A percentile compares a stretch with the other conserved stretches of the same genome.
phyloP scores from a whole-genome alignment of 2,888 invertebrate species.

The Fragum fragum region DNA sequence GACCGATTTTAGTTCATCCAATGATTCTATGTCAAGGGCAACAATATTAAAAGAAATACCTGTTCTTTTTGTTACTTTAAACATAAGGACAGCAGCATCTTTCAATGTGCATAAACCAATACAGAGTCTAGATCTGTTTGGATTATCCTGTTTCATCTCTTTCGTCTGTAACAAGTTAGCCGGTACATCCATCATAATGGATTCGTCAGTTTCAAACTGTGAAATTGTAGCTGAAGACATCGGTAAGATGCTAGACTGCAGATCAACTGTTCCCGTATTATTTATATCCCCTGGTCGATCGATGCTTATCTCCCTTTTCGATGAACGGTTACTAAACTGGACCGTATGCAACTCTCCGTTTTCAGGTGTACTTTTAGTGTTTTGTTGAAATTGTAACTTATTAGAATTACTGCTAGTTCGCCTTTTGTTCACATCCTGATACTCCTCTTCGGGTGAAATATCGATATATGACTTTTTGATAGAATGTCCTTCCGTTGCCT shows the following conservation, averaged over 20 bases:
- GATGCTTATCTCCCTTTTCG: not conserved
- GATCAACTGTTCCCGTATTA: not conserved
- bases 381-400: not conserved
- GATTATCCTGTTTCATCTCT: slow-evolving; percentile 11
- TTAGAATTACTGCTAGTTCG: not conserved
- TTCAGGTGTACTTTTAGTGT: not conserved
- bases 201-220: not conserved
- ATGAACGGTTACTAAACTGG: not conserved
- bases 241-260: not conserved
- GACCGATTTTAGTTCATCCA: slow-evolving; percentile 32
- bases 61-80: slow-evolving; percentile 46
- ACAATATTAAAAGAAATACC: slow-evolving; percentile 48
- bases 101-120: slow-evolving; percentile 36
- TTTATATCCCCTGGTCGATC: not conserved
- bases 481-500: not conserved
- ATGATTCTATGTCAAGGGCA: slow-evolving; percentile 32
- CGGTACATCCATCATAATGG: not conserved
- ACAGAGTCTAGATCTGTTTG: slow-evolving; percentile 8
- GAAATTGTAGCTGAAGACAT: slow-evolving; percentile 20
- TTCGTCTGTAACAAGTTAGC: not conserved
- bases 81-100: slow-evolving; percentile 40
- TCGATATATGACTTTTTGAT: not conserved
- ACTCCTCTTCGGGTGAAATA: not conserved
- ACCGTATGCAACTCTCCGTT: not conserved
- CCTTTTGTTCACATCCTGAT: not conserved